Conservation (phyloP, 2,113 vertebrate genomes). For the Phrynocephalus versicolor region DNA sequence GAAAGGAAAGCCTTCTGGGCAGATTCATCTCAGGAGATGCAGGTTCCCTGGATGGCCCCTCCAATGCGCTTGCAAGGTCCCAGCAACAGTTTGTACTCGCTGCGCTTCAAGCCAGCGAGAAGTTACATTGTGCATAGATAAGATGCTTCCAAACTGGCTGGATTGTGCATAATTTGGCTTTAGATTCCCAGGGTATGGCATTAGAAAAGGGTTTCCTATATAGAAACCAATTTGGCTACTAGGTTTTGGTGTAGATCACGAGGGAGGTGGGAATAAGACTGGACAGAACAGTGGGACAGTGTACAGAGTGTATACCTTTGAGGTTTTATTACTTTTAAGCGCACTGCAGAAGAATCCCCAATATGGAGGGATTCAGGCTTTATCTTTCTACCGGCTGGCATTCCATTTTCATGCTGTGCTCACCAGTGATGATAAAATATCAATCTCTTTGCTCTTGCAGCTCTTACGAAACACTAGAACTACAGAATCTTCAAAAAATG, state of each 20-base stretch:
- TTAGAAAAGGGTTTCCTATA: not conserved
- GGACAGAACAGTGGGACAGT: conserved; percentile 39
- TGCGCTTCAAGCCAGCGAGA: not conserved
- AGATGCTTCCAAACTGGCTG: not conserved
- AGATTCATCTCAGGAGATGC: too few relatives aligned
- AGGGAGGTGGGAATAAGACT: conserved; percentile 21
- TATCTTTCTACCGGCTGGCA: conserved; percentile 61
- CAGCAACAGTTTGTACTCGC: not conserved
- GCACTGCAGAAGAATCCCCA: conserved; percentile 40
- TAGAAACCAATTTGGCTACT: conserved; percentile 15
- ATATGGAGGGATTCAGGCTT: conserved; percentile 41
- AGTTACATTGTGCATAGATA: not conserved
- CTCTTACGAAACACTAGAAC: conserved; percentile 75
- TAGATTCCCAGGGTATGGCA: conserved; percentile 7
- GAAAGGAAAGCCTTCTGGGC: too few relatives aligned
- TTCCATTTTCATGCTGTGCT: conserved; percentile 77
- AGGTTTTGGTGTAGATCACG: not conserved
- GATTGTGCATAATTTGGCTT: not conserved
- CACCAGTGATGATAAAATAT: conserved; percentile 76
- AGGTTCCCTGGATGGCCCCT: too few relatives aligned
- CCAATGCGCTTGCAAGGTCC: not conserved
- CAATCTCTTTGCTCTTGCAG: conserved; percentile 76
- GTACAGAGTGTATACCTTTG: conserved; percentile 48
- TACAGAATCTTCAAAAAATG: conserved; percentile 75
- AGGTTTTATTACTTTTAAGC: conserved; percentile 45